phyloP scores from a whole-genome alignment of 2,113 vertebrate species.

The Ceyx cyanopectus region DNA sequence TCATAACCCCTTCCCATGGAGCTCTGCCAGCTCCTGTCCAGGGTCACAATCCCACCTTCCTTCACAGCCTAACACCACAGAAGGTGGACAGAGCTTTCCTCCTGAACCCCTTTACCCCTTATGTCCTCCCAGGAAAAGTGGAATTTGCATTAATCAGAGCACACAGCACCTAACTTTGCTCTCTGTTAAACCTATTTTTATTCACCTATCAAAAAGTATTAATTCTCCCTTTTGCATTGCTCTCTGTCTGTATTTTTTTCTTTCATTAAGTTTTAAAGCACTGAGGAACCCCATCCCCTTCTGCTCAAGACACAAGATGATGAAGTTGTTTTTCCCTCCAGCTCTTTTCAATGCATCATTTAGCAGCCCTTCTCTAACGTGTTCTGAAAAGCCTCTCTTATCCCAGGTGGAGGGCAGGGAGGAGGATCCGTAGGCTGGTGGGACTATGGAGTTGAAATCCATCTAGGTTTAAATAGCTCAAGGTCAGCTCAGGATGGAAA shows the following conservation, averaged over 20 bases:
- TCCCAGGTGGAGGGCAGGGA: slow-evolving; percentile 15
- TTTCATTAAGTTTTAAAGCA: slow-evolving; percentile 58
- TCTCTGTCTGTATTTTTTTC: not conserved
- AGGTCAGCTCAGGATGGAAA: slow-evolving; percentile 48
- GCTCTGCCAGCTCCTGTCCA: not conserved
- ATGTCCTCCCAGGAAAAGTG: not conserved
- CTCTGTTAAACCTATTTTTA: slow-evolving; percentile 13
- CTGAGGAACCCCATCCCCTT: slow-evolving; percentile 18
- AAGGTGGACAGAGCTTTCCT: not conserved
- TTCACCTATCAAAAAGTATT: slow-evolving; percentile 36
- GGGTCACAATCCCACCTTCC: fast-evolving
- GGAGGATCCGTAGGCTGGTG: not conserved
- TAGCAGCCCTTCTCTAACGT: slow-evolving; percentile 59
- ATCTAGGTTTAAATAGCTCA: slow-evolving; percentile 62
- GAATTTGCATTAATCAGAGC: slow-evolving; percentile 1
- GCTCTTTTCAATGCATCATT: slow-evolving; percentile 63
- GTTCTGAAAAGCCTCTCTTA: slow-evolving; percentile 52
- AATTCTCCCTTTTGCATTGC: slow-evolving; percentile 21
- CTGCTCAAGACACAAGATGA: slow-evolving; percentile 33
- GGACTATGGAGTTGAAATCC: slow-evolving; percentile 34
- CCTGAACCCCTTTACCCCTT: not conserved
- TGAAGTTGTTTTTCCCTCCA: slow-evolving; percentile 57
- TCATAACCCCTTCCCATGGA: not conserved
- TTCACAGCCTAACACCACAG: not conserved
- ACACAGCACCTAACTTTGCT: not conserved